These are phyloP conservation scores for Stomatorhinus ivindoensis DNA, from an alignment of 2,113 vertebrate genomes.

Conservation along the genomic window DNA sequence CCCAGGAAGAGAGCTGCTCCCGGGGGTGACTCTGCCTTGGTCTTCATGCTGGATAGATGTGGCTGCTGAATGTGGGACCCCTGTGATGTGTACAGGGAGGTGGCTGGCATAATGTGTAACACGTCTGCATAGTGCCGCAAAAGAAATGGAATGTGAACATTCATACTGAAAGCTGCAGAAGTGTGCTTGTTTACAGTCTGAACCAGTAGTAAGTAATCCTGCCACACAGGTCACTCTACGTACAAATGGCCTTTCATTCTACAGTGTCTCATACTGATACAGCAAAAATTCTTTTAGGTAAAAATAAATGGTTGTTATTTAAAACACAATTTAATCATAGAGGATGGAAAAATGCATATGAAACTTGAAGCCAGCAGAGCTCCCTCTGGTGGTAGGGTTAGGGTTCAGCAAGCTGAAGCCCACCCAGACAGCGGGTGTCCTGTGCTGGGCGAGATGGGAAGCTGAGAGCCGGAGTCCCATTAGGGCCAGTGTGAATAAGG, in stretches of 20 bases:
- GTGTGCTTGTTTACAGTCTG: background rate
- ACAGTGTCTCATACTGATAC: background rate
- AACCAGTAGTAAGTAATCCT: background rate
- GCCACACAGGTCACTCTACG: background rate
- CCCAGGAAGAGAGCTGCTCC: conserved; percentile 39
- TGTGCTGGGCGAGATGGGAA: background rate
- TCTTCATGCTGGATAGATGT: conserved; percentile 18
- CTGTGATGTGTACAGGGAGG: background rate
- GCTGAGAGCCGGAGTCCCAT: background rate
- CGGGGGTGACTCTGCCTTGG: conserved; percentile 33
- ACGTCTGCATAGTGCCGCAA: background rate
- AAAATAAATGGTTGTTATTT: background rate
- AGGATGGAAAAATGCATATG: background rate
- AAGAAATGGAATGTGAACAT: background rate
- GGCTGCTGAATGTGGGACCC: conserved; percentile 21
- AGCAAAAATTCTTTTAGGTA: background rate
- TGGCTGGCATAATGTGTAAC: background rate
- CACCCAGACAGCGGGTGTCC: background rate
- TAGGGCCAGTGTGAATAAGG: background rate
- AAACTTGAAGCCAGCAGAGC: background rate
- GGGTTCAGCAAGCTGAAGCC: background rate
- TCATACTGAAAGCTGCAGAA: background rate
- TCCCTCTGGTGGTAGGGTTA: conserved; percentile 6
- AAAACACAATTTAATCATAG: background rate
- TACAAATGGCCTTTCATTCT: background rate